Base-by-base conservation (phyloP, 1,140 invertebrate genomes). In the Drosophila ficusphila region DNA sequence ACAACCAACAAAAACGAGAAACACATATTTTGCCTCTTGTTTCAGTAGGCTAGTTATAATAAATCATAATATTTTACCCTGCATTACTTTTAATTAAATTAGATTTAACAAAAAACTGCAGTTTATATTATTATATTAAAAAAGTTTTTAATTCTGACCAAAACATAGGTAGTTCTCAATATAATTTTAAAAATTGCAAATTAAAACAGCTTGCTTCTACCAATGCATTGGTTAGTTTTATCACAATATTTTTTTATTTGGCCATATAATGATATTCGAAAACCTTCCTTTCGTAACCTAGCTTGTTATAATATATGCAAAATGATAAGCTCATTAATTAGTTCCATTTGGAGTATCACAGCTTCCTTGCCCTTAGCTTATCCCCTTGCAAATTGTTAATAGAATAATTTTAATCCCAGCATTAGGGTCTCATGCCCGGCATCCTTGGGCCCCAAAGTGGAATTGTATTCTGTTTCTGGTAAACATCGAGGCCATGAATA, bases 321-420 rank as follows among this genome's bases (percentile, higher is more conserved):
- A 18, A 11, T 19, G 2, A 7, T 9, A 12, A 42, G 39, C 39
- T 11, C 19, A 42, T 42, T 23, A 44, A 8, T 44, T 44, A 14
- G 25, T 25, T 41, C 5, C 3, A 19, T 7, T 2, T 39, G 14
- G 9, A 39, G 39, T 16, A 9, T 21, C 21, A 31, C 39, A 27
- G n/a, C 23, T 27, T 46, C 14, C 14, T 9, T 14, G 53, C n/a
- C 31, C n/a, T 27, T 42, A 33, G 52, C 46, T 42, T 12, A 34
- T 38, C 34, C 18, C 18, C 9, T 14, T 39, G 41, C 33, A 62
- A 72, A 62, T 31, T 53, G 47, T 47, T 72, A 73, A 73, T 72
- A 71, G 46, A 72, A 72, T 72, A 72, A 61, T 72, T 72, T 21
- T 47, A 49, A 58, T 56, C 53, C 34, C 33, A 7, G 18, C 27